Percentiles rank a stretch among this genome's conserved stretches.
Conservation (phyloP, 2,888 invertebrate species). For the Nezara viridula region DNA sequence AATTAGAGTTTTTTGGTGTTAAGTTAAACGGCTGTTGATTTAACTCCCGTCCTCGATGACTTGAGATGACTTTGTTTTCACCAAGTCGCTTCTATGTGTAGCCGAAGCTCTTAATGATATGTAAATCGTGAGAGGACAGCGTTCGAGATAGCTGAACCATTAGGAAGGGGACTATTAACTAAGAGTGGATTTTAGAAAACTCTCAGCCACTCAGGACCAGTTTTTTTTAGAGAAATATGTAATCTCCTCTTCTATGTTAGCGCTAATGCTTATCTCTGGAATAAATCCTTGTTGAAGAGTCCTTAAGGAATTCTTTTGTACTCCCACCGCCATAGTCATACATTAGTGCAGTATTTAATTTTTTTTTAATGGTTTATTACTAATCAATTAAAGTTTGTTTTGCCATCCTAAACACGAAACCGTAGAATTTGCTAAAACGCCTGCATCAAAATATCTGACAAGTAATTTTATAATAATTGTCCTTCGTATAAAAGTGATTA, state of each 20-base stretch:
- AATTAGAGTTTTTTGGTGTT: no score
- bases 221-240: slow-evolving; percentile 23
- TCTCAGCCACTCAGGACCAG: not conserved
- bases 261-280: not conserved
- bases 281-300: slow-evolving; percentile 9
- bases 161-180: not conserved
- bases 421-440: no score
- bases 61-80: no score
- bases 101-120: slow-evolving; percentile 22
- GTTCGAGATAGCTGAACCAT: not conserved
- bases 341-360: not conserved
- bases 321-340: not conserved
- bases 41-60: no score
- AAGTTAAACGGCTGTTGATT: no score
- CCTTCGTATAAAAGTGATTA: no score
- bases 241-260: not conserved
- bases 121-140: not conserved
- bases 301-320: not conserved
- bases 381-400: no score
- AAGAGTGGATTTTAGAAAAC: slow-evolving; percentile 25
- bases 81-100: no score
- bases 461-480: no score
- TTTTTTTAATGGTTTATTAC: not conserved
- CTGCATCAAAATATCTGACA: no score
- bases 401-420: no score